Evolutionary conservation across 2,797 vertebrate species (phyloP), one percentile per base, ranked within the genome.

Genomic region (Pampus argenteus): DNA sequence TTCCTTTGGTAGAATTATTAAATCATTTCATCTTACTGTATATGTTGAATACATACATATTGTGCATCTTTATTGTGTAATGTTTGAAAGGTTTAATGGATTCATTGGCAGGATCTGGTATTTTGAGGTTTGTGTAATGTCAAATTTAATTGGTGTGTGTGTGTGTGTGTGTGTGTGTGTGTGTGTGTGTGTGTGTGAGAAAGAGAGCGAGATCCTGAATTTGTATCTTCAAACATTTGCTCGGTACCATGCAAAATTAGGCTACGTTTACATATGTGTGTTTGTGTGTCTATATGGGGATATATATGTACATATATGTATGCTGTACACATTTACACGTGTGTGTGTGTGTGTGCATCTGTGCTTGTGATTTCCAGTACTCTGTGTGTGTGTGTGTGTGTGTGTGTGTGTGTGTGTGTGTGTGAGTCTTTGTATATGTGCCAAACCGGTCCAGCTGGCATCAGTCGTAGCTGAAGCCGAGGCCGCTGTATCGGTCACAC

Each of bases 391-490:
- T 63, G 47, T 60, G 54, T 44, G 56, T 31, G 45, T 70, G 58
- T 64, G 67, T 65, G 42, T 58, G 51, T 50, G 26, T 59, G 68
- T 59, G 36, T 45, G 63, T 42, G 50, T 51, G 71, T 65, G 84
- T 63, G 74, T 61, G 84, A 56, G 86, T 89, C 83, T 89, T 88
- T 92, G 90, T 92, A 82, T 77, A 66, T 25, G 65, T 87, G 90
- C 91, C 91, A 91, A 90, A 86, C 74, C n/a, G 36, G 84, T 88
- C 87, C 89, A 92, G 87, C 88, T 89, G 89, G 89, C 91, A 88
- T 89, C 85, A 74, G 86, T 89, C 71, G 76, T 83, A 84, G 81
- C 79, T 79, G 82, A 83, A 88, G 84, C 77, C 47, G 80, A 90
- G 83, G 89, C 88, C 82, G 74, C 87, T 87, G 86, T 76, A 85